Evolutionary conservation across 2,888 invertebrate species (phyloP).

Genomic region (Bombyx huttoni): DNA sequence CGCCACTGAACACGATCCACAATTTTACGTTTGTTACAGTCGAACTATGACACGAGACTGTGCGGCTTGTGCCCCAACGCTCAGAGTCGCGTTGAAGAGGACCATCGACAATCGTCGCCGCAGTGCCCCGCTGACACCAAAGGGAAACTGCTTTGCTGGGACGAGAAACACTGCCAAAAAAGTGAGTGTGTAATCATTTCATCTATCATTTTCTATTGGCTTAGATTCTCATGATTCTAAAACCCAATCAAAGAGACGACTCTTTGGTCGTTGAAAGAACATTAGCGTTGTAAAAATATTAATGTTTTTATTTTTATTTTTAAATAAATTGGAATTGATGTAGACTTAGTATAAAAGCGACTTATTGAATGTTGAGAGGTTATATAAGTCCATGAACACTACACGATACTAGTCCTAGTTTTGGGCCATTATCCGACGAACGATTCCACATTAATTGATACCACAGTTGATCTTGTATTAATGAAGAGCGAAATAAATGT

Average conservation of each 20-base stretch:
- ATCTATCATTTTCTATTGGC: not conserved
- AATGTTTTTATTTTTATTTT: not conserved
- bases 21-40: slow-evolving; percentile 52
- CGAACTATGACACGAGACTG: slow-evolving; percentile 69
- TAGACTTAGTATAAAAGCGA: no score
- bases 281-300: not conserved
- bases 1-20: no score
- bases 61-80: slow-evolving; percentile 54
- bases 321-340: no score
- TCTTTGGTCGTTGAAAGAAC: not conserved
- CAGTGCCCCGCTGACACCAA: slow-evolving; percentile 47
- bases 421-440: no score
- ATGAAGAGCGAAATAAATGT: no score
- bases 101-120: slow-evolving; percentile 23
- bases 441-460: no score
- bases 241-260: not conserved
- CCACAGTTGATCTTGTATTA: no score
- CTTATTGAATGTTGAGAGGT: no score
- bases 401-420: no score
- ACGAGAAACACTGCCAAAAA: slow-evolving; percentile 82
- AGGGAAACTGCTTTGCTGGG: slow-evolving; percentile 83
- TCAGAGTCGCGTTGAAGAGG: slow-evolving; percentile 38
- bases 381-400: no score
- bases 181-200: slow-evolving; percentile 52
- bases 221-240: not conserved